Base-by-base conservation (phyloP, 2,888 invertebrate species). In the Synanthedon tipuliformis region DNA sequence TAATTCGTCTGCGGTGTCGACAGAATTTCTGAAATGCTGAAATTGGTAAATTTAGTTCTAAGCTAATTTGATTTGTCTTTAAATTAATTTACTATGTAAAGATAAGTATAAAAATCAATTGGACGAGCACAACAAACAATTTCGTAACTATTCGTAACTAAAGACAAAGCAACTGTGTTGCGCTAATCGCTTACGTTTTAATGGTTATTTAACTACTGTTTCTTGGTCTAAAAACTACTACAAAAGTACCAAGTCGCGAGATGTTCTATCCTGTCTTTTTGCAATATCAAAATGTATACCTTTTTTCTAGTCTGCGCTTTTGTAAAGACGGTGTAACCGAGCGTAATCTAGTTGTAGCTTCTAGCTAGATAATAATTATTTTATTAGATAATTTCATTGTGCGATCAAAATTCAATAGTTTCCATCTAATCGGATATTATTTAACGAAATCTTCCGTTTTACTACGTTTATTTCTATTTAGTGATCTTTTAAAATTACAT, bases 191-290 rank as follows among this genome's bases (percentile, higher is more conserved):
- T 61, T 59, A 63, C 61, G 58, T 59, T 54, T 49, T 16, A 51
- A 55, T 58, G 51, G 57, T 61, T 63, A 63, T 60, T 63, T 57
- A 61, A 66, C 54, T 34, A 34, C 34, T 55, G 50, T 40, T 51
- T 52, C 61, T 55, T 64, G 61, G 59, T 34, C 10, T 59, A 61
- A 63, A 62, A 48, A 16, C 45, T 45, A n/a, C 45, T 45, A 45
- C 5, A 15, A 45, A 45, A 45, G 15, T n/a, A 4, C 45, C 4
- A 13, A 45, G 15, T 45, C 15, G 13, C 45, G 1, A 45, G 45
- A 45, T 45, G 45, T n/a, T 15, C n/a, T 12, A 4, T 41, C 45
- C 13, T 15, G 13, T 15, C 45, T 45, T 45, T 45, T 45, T 45
- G 45, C 45, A 12, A 45, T 45, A 5, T 34, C 34, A 34, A 34